phyloP scores from a whole-genome alignment of 2,888 invertebrate genomes.

The Cantharis flavilabris region DNA sequence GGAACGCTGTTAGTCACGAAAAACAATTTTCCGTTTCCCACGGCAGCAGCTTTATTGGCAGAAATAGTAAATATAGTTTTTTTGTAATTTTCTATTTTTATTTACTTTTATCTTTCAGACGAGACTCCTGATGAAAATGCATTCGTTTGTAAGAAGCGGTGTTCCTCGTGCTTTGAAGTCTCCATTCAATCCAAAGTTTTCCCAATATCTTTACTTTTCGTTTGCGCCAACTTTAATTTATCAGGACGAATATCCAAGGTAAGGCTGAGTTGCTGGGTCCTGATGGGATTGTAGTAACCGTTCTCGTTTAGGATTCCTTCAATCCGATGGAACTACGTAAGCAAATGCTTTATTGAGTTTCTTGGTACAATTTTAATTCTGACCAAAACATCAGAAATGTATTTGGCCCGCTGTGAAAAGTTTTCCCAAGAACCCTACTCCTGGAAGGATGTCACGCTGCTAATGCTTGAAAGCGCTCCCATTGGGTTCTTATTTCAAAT shows the following conservation, averaged over 20 bases:
- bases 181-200: conserved; percentile 64
- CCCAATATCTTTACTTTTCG: conserved; percentile 80
- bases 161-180: conserved; percentile 62
- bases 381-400: conserved; percentile 79
- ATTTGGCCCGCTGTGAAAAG: conserved; percentile 71
- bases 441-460: conserved; percentile 59
- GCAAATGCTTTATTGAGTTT: conserved; percentile 74
- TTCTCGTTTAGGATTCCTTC: not conserved
- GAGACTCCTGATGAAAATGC: conserved; percentile 84
- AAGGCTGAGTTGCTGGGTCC: conserved; percentile 52
- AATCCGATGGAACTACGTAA: conserved; percentile 76
- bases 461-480: conserved; percentile 73
- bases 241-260: conserved; percentile 80
- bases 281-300: not conserved
- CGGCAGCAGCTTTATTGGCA: not conserved
- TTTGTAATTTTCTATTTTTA: not conserved
- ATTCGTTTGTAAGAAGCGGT: conserved; percentile 79
- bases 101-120: conserved; percentile 56
- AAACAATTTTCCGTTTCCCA: not conserved
- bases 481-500: conserved; percentile 68
- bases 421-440: conserved; percentile 59
- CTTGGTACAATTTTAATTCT: conserved; percentile 74
- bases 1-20: not conserved
- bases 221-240: conserved; percentile 88
- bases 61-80: not conserved